phyloP scores from a whole-genome alignment of 2,113 vertebrate genomes.

The Cephalopholis sonnerati region DNA sequence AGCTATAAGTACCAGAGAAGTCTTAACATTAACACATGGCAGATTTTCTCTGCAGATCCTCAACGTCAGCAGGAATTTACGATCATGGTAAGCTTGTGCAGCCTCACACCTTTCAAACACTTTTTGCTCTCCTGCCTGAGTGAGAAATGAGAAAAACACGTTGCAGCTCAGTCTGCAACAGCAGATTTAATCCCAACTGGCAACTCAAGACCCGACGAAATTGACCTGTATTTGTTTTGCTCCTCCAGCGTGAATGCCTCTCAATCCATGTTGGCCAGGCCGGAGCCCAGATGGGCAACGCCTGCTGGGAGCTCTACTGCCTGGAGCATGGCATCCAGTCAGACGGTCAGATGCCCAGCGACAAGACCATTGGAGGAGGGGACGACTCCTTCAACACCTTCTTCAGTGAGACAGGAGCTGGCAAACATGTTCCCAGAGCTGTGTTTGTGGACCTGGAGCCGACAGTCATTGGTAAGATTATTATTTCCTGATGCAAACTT shows the following conservation, averaged over 20 bases:
- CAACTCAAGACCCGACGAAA: background rate
- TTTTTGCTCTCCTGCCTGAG: background rate
- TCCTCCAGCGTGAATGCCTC: conserved; percentile 77
- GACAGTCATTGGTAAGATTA: conserved; percentile 76
- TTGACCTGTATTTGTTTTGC: background rate
- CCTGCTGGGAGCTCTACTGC: conserved; percentile 93
- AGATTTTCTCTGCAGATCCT: conserved; percentile 11
- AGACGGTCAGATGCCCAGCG: conserved; percentile 79
- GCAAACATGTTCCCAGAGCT: conserved; percentile 79
- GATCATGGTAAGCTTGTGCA: conserved; percentile 64
- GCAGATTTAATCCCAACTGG: background rate
- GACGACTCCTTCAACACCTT: conserved; percentile 84
- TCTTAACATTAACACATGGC: background rate
- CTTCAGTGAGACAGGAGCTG: conserved; percentile 83
- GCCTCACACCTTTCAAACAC: conserved; percentile 22
- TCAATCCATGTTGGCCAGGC: conserved; percentile 82
- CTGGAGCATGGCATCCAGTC: conserved; percentile 91
- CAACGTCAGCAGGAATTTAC: conserved; percentile 4
- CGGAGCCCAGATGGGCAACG: conserved; percentile 90
- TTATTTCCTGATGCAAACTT: too few species aligned
- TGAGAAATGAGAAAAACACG: background rate
- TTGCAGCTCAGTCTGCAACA: background rate
- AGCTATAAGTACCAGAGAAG: conserved; percentile 32
- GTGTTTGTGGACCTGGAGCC: conserved; percentile 83
- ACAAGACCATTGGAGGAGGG: conserved; percentile 79